Conservation (phyloP, 92 coral and sea anemone species). For the Heteractis magnifica region DNA sequence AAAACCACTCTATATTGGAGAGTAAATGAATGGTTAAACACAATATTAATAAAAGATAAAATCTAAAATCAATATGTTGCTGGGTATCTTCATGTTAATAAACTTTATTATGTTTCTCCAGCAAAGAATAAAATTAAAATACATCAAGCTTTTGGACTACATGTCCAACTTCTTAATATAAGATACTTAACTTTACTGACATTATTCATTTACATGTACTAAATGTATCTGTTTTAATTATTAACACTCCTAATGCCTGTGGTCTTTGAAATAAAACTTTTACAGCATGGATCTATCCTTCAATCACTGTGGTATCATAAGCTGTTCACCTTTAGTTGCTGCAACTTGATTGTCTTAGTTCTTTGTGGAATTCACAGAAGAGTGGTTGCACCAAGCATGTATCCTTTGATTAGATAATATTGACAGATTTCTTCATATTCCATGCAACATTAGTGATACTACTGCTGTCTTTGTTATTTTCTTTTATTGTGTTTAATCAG, state of each 20-base stretch:
- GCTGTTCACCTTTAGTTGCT: constrained; percentile 79
- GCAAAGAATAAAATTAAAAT: too few relatives aligned
- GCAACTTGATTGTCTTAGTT: constrained; percentile 66
- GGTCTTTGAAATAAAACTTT: not conserved
- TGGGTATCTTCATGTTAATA: too few relatives aligned
- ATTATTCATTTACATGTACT: too few relatives aligned
- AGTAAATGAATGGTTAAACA: too few relatives aligned
- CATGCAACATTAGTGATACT: too few relatives aligned
- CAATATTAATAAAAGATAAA: too few relatives aligned
- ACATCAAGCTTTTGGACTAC: too few relatives aligned
- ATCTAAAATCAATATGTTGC: too few relatives aligned
- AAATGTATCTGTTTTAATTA: too few relatives aligned
- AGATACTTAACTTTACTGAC: not conserved
- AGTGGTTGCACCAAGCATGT: constrained; percentile 93
- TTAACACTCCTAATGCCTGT: not conserved
- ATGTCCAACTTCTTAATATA: too few relatives aligned
- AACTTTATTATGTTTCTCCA: too few relatives aligned
- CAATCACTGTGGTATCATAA: constrained; percentile 90
- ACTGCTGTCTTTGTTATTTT: not conserved
- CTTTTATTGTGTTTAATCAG: constrained; percentile 61
- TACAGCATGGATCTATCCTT: constrained; percentile 72
- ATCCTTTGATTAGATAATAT: constrained; percentile 61
- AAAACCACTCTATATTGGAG: too few relatives aligned
- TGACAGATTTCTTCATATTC: not conserved
- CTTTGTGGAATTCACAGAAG: constrained; percentile 89